Conservation (phyloP, 2,888 invertebrate species). For the Vannuccia rotundouncinata region DNA sequence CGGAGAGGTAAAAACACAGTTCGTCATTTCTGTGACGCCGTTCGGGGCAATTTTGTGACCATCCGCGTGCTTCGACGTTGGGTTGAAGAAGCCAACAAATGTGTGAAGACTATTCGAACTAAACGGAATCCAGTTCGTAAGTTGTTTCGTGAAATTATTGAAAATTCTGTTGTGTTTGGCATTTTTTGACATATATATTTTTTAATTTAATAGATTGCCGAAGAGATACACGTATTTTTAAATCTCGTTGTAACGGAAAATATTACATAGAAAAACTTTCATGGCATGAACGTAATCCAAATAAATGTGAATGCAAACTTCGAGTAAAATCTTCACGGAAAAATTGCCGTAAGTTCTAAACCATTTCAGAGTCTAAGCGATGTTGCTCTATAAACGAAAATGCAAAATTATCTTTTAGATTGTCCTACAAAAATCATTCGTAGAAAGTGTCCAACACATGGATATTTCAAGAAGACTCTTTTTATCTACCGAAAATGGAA, state of each 20-base stretch:
- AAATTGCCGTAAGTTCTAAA: conserved; percentile 32
- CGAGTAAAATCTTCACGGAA: background rate
- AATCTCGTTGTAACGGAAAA: conserved; percentile 35
- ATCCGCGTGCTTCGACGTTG: conserved; percentile 6
- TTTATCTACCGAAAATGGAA: conserved; percentile 18
- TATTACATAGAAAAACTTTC: conserved; percentile 31
- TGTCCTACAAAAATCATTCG: conserved; percentile 28
- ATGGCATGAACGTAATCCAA: conserved; percentile 18
- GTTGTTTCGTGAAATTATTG: background rate
- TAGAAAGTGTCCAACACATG: conserved; percentile 6
- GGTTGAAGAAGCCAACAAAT: conserved; percentile 35
- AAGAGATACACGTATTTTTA: background rate
- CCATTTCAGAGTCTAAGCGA: background rate
- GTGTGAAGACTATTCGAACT: conserved; percentile 7
- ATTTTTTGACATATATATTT: background rate
- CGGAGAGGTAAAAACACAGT: background rate
- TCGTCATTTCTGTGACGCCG: conserved; percentile 21
- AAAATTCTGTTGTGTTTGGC: background rate
- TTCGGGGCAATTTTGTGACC: conserved; percentile 22
- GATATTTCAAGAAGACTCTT: conserved; percentile 7
- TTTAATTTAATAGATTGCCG: conserved; percentile 30
- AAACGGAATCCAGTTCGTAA: conserved; percentile 32
- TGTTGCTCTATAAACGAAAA: background rate
- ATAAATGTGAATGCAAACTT: conserved; percentile 19
- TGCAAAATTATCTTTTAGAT: conserved; percentile 12